Conservation (phyloP, 1,140 invertebrate species). For the Littorina saxatilis region DNA sequence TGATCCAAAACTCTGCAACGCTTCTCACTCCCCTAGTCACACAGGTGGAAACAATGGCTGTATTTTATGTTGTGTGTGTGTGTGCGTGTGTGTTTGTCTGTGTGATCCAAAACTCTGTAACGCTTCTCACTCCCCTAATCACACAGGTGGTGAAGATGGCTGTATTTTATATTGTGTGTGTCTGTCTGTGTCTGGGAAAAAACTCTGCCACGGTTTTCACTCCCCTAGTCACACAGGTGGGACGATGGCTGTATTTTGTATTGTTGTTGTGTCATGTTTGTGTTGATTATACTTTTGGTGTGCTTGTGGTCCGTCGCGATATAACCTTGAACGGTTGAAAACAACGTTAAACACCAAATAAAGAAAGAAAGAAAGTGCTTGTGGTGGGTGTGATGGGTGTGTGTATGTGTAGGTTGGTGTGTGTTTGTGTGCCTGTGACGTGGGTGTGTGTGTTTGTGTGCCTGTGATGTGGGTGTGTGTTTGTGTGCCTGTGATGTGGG, state of each 20-base stretch:
- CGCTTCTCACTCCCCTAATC: conserved; percentile 88
- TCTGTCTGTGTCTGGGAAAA: conserved; percentile 79
- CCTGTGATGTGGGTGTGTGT: too few species aligned
- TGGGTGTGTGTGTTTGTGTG: background rate
- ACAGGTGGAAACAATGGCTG: conserved; percentile 81
- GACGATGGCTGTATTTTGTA: conserved; percentile 39
- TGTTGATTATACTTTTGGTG: background rate
- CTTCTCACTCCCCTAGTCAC: conserved; percentile 88
- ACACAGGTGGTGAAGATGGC: conserved; percentile 83
- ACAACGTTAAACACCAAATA: too few species aligned
- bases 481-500: too few species aligned
- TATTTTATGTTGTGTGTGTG: background rate
- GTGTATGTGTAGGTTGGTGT: too few species aligned
- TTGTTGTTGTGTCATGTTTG: background rate
- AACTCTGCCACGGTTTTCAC: conserved; percentile 87
- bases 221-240: conserved; percentile 88
- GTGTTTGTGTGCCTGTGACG: too few species aligned
- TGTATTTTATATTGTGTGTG: background rate
- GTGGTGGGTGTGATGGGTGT: too few species aligned
- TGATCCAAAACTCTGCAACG: conserved; percentile 85
- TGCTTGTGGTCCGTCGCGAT: too few species aligned
- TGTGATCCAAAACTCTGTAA: conserved; percentile 85
- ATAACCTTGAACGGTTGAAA: too few species aligned
- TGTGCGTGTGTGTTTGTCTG: conserved; percentile 73
- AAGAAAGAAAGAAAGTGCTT: too few species aligned